Evolutionary conservation across 2,797 vertebrate genomes (phyloP), one percentile per base, ranked within the genome.

Genomic region (Falco cherrug): DNA sequence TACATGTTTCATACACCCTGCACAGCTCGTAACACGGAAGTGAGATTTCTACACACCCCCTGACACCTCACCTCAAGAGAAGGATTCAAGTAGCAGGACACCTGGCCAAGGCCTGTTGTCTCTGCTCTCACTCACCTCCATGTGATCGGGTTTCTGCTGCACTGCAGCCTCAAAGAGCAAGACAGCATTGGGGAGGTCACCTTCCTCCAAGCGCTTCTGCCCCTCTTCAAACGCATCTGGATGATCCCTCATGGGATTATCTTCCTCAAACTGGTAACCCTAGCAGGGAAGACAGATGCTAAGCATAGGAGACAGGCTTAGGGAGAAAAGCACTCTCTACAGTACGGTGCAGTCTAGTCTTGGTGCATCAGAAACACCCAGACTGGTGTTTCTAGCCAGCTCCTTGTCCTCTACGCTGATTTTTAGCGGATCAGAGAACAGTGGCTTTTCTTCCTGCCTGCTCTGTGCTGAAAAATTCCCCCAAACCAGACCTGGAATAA

Each of bases 241-340:
- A 78, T 99, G 99, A 83, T 99, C 98, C 61, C 98, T 97, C 97
- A 99, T 99, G 2, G 99, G 99, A 97, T 99, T 99, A 53, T 99
- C 99, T 48, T 99, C 99, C 96, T 99, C 99, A 97, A 99, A 99
- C 95, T 99, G 98, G 98, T 99, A 99, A 4, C 99, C 99, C 99
- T 99, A 76, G 18, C 28, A 95, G 37, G 48, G 57, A 85, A 71
- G n/a, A 79, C 25, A 82, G 41, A 63, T 31, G 15, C 18, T 92
- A 85, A 65, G 26, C n/a, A 41, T 11, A 48, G 21, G 6, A 68
- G 41, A 74, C 16, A 45, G 17, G 12, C 29, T 82, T 21, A 26
- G 10, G 16, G 22, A 93, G n/a, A 65, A 71, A 47, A 81, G 16
- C 11, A 43, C 25, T 43, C 28, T 51, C 33, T 59, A 25, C 47